These are phyloP conservation scores for Poeciliopsis infans DNA, from an alignment of 2,797 vertebrate genomes.

Conservation along the genomic window DNA sequence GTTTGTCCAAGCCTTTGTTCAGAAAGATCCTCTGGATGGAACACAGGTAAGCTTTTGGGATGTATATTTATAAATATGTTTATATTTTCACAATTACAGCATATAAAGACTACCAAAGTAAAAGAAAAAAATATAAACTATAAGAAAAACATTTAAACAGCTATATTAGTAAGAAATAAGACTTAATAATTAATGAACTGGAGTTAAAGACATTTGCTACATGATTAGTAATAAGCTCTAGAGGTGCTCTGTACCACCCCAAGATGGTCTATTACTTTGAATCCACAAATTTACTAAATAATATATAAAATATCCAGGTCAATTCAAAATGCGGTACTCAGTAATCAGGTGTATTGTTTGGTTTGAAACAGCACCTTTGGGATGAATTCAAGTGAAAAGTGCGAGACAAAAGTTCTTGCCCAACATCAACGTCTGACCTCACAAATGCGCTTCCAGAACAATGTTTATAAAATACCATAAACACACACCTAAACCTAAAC, in stretches of 20 bases:
- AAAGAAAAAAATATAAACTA: no score
- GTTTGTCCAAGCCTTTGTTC: constrained; percentile 94
- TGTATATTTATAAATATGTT: neutral
- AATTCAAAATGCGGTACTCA: neutral
- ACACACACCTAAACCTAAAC: neutral
- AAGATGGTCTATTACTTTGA: neutral
- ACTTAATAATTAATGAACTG: neutral
- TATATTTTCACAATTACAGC: neutral
- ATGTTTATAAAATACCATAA: neutral
- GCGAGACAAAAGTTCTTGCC: neutral
- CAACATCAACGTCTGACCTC: neutral
- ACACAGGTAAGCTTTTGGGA: constrained; percentile 84
- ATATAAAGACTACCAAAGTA: neutral
- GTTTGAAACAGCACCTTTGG: neutral
- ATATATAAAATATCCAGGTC: neutral
- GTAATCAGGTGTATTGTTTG: neutral
- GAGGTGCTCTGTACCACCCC: neutral
- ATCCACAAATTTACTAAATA: neutral
- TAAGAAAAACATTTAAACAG: neutral
- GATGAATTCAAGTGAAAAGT: neutral
- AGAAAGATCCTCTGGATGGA: constrained; percentile 92
- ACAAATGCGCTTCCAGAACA: neutral
- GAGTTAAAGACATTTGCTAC: neutral
- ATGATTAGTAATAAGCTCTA: neutral
- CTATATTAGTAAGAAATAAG: neutral